Conservation (phyloP, 2,888 invertebrate genomes). For the Arctia plantaginis region DNA sequence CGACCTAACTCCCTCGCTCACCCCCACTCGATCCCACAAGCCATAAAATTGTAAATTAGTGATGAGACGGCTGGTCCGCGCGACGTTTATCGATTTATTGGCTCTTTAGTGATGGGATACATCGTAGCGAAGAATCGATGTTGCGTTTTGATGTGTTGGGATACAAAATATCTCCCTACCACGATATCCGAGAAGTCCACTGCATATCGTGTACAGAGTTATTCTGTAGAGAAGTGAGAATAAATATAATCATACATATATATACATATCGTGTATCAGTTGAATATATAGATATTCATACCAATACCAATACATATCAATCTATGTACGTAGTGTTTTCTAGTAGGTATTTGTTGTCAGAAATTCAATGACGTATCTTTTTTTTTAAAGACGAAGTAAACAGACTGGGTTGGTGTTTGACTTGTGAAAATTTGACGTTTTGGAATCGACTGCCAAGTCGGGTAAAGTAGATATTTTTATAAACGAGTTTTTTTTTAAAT, state of each 20-base stretch:
- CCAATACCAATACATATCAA: no score
- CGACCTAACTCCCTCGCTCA: conserved; percentile 60
- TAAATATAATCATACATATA: background rate
- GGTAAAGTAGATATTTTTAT: no score
- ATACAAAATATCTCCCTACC: background rate
- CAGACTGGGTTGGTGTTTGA: no score
- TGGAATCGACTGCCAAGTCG: no score
- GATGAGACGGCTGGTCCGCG: conserved; percentile 79
- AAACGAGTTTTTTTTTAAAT: no score
- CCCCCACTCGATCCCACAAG: conserved; percentile 74
- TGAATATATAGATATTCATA: no score
- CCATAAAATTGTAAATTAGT: conserved; percentile 87
- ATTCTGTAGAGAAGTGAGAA: background rate
- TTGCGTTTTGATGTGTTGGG: conserved; percentile 13
- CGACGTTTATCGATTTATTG: conserved; percentile 84
- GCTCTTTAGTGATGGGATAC: conserved; percentile 69
- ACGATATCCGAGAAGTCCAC: background rate
- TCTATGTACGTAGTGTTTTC: no score
- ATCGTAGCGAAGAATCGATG: conserved; percentile 44
- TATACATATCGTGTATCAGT: no score
- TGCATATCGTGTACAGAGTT: background rate
- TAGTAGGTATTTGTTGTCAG: no score
- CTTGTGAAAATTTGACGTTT: no score
- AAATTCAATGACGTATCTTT: no score
- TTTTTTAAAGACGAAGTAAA: no score